Percentiles rank a stretch among this genome's conserved stretches.
These are phyloP conservation scores for Galendromus occidentalis DNA, from an alignment of 1,140 invertebrate genomes.

Conservation along the genomic window DNA sequence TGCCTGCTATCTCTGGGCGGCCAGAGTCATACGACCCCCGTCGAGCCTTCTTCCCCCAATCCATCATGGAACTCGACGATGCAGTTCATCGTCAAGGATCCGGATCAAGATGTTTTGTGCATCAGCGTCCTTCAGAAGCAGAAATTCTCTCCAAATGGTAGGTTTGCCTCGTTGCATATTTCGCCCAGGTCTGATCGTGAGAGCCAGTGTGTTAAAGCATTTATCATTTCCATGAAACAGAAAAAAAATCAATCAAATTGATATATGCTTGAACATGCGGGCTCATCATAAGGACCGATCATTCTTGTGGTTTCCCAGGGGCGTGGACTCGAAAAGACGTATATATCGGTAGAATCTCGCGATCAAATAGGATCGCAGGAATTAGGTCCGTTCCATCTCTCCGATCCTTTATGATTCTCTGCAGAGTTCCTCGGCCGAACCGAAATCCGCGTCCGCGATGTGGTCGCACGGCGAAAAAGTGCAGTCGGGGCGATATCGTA, in stretches of 20 bases:
- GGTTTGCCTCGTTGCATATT: slow-evolving; percentile 20
- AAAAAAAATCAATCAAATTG: too few species aligned
- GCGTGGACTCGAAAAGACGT: not conserved
- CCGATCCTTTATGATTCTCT: not conserved
- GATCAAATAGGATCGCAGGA: not conserved
- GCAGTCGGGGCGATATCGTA: not conserved
- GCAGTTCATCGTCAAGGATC: slow-evolving; percentile 55
- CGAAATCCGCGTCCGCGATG: slow-evolving; percentile 46
- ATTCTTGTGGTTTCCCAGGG: too few species aligned
- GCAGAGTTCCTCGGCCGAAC: slow-evolving; percentile 54
- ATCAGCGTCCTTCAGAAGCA: slow-evolving; percentile 57
- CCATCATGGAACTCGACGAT: slow-evolving; percentile 60
- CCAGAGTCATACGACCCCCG: slow-evolving; percentile 48
- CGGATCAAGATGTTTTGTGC: slow-evolving; percentile 49
- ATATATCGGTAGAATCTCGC: not conserved
- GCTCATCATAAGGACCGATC: too few species aligned
- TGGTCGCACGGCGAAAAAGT: slow-evolving; percentile 28
- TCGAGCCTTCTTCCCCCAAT: slow-evolving; percentile 38
- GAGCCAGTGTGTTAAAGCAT: too few species aligned
- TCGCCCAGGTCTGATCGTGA: too few species aligned
- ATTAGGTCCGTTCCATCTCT: not conserved
- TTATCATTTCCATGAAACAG: too few species aligned
- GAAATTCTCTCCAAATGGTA: slow-evolving; percentile 54
- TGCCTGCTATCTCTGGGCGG: slow-evolving; percentile 57
- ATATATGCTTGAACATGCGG: too few species aligned